Evolutionary conservation across 2,888 invertebrate species (phyloP).

Genomic region (Tetanocera ferruginea): DNA sequence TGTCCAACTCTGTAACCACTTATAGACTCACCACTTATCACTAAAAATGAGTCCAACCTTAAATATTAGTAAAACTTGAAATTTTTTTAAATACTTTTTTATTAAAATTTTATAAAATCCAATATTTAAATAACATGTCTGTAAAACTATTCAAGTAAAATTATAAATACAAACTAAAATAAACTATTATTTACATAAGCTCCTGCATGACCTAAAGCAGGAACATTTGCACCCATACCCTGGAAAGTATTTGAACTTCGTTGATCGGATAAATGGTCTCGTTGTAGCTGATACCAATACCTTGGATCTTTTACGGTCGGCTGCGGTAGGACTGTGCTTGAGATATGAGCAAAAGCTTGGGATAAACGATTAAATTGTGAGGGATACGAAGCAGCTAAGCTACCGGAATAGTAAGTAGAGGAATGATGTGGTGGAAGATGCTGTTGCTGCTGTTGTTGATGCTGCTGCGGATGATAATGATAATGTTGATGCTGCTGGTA

Average conservation of each 20-base stretch:
- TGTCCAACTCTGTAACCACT: too few relatives aligned
- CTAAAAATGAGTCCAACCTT: background rate
- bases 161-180: too few relatives aligned
- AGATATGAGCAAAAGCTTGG: background rate
- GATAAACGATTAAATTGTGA: background rate
- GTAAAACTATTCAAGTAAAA: too few relatives aligned
- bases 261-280: too few relatives aligned
- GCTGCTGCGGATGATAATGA: background rate
- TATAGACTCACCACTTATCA: too few relatives aligned
- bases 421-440: background rate
- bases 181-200: too few relatives aligned
- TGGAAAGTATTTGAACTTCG: too few relatives aligned
- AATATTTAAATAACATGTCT: too few relatives aligned
- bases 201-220: too few relatives aligned
- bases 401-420: background rate
- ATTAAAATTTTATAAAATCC: background rate
- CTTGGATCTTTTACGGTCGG: background rate
- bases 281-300: background rate
- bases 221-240: too few relatives aligned
- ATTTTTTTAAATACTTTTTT: background rate
- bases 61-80: background rate
- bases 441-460: background rate
- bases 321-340: background rate
- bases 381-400: background rate
- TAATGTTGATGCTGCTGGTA: background rate